Percentiles rank a stretch among this genome's conserved stretches.
Conservation (phyloP, 2,113 vertebrate genomes). For the Larimichthys crocea region DNA sequence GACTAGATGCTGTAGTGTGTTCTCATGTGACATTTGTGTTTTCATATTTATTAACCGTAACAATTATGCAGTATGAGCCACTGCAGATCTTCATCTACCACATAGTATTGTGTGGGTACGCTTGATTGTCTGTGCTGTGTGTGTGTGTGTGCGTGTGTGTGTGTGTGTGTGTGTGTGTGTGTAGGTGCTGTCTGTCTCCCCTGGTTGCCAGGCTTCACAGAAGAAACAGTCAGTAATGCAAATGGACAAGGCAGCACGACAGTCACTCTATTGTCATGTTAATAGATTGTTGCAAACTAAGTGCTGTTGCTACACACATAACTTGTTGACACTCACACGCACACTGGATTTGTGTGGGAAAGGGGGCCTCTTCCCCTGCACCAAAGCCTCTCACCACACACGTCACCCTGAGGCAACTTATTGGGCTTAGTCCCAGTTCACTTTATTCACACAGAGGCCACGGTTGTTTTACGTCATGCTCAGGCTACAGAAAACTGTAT, state of each 20-base stretch:
- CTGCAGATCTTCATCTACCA: not conserved
- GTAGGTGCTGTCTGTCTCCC: conserved; percentile 12
- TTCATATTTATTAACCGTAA: not conserved
- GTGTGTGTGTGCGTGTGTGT: not conserved
- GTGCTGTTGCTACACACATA: conserved; percentile 27
- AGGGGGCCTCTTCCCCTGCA: not conserved
- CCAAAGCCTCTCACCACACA: not conserved
- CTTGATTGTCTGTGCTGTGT: not conserved
- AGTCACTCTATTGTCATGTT: conserved; percentile 73
- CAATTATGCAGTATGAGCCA: not conserved
- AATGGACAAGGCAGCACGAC: conserved; percentile 35
- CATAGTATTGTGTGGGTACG: not conserved
- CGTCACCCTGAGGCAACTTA: conserved; percentile 23
- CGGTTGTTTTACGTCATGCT: conserved; percentile 12
- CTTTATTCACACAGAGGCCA: conserved; percentile 11
- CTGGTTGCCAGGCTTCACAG: conserved; percentile 74
- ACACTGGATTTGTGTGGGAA: conserved; percentile 23
- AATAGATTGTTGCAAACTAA: conserved; percentile 53
- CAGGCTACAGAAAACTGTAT: too few species aligned
- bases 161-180: conserved; percentile 3
- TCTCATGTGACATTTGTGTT: not conserved
- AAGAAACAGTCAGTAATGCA: conserved; percentile 50
- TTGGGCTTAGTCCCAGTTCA: conserved; percentile 6
- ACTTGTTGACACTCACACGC: conserved; percentile 31
- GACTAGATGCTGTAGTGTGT: too few species aligned